Evolutionary conservation across 1,140 invertebrate genomes (phyloP).

Genomic region (Dolichoris vasculosae): DNA sequence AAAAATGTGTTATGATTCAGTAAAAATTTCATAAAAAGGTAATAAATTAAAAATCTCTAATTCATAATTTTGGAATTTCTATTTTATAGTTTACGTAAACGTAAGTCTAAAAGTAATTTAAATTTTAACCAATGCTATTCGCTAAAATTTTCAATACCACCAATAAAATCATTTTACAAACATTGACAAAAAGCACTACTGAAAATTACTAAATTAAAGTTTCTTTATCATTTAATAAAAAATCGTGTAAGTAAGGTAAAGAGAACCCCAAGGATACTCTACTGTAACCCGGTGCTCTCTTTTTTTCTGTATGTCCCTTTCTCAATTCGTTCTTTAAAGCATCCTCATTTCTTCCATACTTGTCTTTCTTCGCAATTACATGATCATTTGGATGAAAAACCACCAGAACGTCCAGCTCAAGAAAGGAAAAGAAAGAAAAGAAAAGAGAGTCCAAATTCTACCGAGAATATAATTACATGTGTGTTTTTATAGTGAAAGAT

Average conservation of each 20-base stretch:
- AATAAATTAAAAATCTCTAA: neutral
- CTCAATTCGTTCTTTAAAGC: conserved; percentile 17
- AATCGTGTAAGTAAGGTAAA: neutral
- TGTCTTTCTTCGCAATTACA: conserved; percentile 33
- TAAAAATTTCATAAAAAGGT: neutral
- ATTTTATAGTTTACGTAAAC: neutral
- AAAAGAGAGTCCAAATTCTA: neutral
- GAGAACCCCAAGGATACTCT: conserved; percentile 13
- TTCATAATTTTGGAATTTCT: neutral
- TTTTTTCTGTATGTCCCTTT: neutral
- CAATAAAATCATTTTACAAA: neutral
- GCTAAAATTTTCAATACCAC: neutral
- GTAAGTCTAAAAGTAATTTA: neutral
- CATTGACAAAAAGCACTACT: neutral
- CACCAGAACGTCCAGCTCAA: neutral
- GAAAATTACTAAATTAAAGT: conserved; percentile 17
- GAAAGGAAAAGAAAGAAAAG: neutral
- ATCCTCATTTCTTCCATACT: conserved; percentile 12
- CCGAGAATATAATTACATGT: conserved; percentile 29
- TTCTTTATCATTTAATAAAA: conserved; percentile 7
- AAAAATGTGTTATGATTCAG: neutral
- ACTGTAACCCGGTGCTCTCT: neutral
- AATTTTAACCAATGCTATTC: neutral
- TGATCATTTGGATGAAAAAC: conserved; percentile 15
- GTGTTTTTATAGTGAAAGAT: conserved; percentile 17